These are phyloP conservation scores for Meles meles DNA, from an alignment of 2,113 vertebrate genomes.

Conservation along the genomic window DNA sequence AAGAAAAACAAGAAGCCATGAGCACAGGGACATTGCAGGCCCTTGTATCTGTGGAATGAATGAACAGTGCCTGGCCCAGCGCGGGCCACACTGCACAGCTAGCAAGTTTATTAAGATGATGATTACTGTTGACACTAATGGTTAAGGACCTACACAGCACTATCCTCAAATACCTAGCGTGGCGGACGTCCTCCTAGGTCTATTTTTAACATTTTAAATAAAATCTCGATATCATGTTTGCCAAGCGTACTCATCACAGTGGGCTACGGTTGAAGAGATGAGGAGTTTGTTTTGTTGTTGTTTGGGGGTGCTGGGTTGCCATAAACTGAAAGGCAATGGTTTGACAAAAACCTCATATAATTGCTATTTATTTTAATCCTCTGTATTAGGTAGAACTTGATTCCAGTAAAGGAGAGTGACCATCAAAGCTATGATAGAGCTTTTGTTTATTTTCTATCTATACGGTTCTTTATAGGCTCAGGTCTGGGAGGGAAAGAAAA, in stretches of 20 bases:
- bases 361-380: background rate
- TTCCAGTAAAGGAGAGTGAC: background rate
- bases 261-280: background rate
- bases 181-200: no score
- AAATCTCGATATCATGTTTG: background rate
- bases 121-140: background rate
- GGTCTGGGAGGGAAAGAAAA: background rate
- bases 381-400: background rate
- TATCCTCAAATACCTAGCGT: background rate
- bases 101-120: no score
- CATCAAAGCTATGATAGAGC: no score
- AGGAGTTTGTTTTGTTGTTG: background rate
- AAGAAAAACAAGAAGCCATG: background rate
- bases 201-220: background rate
- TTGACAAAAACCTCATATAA: background rate
- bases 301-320: background rate
- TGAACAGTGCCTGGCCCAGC: fast-evolving
- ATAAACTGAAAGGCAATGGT: background rate
- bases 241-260: background rate
- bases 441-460: background rate
- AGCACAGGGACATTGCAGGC: background rate
- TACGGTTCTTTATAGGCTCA: background rate
- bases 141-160: background rate
- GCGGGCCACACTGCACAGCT: background rate
- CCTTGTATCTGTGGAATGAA: background rate